Base-by-base conservation (phyloP, 2,113 vertebrate species). In the Archocentrus centrarchus region DNA sequence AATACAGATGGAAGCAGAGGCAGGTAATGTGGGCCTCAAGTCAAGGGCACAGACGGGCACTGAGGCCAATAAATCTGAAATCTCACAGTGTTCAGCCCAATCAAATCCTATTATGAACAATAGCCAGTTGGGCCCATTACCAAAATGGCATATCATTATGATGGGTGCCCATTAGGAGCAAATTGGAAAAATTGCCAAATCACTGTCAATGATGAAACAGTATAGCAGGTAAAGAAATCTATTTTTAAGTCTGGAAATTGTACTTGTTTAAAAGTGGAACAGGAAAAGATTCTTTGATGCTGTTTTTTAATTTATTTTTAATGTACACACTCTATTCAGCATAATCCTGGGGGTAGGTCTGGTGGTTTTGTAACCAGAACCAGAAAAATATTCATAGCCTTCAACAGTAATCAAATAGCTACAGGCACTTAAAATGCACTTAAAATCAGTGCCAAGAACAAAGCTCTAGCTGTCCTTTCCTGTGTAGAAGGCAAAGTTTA, bases 61-160 rank as follows among this genome's bases (percentile, higher is more conserved):
- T 1, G 7, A 24, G 66, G 75, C 80, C 82, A 86, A 88, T 86
- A 81, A 91, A 89, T 93, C 80, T 86, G 30, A 66, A 66, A 91
- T 89, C 30, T 81, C 73, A 89, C 70, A 86, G 59, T 35, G 7
- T 89, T 84, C 68, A 64, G 75, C 84, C 80, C 85, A 82, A 83
- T 93, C 83, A 90, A 86, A 93, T 92, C 84, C 39, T 88, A 79
- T 92, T 87, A 91, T 77, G 86, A 91, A 89, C 86, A 90, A 88
- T 84, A 87, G 85, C 86, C 82, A 83, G 59, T 92, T 80, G 64
- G 79, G 82, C 66, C 79, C 81, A 88, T 93, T 90, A 93, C 63
- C 79, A 91, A 82, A 81, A 90, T 79, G 79, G 55, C 75, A 75
- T 79, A 77, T 85, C 41, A 66, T 84, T 83, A 82, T 92, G 80